Base-by-base conservation (phyloP, 2,888 invertebrate species). In the Loripinus fragilis region DNA sequence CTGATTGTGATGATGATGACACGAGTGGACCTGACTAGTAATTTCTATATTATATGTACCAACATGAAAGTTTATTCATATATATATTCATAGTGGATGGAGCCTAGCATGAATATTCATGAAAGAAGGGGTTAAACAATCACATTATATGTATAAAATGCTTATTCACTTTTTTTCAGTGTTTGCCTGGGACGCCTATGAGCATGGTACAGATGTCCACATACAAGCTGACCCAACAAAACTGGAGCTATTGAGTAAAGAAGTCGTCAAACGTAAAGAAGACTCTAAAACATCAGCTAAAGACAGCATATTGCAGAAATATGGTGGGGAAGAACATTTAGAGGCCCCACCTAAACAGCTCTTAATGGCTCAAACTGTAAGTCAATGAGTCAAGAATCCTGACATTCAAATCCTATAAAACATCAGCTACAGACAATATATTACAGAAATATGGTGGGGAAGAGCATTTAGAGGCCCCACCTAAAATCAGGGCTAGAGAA, bases 151-250 rank as follows among this genome's bases (percentile, higher is more conserved):
- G n/a, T n/a, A n/a, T n/a, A n/a, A n/a, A n/a, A n/a, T n/a, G n/a
- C n/a, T n/a, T n/a, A n/a, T n/a, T n/a, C 38, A 38, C 23, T 50
- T 60, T 65, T 80, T 80, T 85, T 7, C 88, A 94, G 93, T 98
- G 91, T 99, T 99, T 95, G 98, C 99, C 2, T 99, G 99, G 99
- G 98, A 99, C 91, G 98, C 98, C 3, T 97, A 97, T 91, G 96
- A 97, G 77, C 90, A 91, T 74, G 93, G 93, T 3, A 90, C 92
- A 33, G 93, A 93, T 55, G 92, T 93, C 12, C 92, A 94, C 80
- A 95, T 99, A 75, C 95, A 99, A 86, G 99, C 99, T 2, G 99
- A 99, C 93, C 99, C 99, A 10, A 99, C 99, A 17, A 99, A 99
- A 94, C 94, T 99, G 81, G 99, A 99, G 93, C 94, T 98, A 87